These are phyloP conservation scores for Onychomys arenicola DNA, from an alignment of 2,797 vertebrate species.

Conservation along the genomic window DNA sequence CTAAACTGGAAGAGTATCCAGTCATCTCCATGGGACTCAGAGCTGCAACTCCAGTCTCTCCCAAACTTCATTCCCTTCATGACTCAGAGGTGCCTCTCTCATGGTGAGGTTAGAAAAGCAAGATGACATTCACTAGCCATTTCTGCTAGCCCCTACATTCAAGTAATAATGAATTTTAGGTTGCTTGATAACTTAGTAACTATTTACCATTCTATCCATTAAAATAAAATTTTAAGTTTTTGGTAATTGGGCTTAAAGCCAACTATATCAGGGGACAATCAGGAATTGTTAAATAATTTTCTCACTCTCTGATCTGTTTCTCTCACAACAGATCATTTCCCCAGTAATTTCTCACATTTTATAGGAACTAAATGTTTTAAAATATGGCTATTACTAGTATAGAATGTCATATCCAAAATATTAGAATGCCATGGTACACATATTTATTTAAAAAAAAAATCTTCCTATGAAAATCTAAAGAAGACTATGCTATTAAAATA, in stretches of 20 bases:
- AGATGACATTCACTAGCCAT: background rate
- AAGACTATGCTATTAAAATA: background rate
- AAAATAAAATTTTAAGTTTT: conserved; percentile 19
- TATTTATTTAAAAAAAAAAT: background rate
- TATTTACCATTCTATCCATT: background rate
- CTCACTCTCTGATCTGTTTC: background rate
- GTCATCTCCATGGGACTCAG: rapidly evolving
- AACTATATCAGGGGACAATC: background rate
- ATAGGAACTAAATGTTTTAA: conserved; percentile 2
- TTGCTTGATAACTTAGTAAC: background rate
- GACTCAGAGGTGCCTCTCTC: background rate
- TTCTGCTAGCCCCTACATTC: background rate
- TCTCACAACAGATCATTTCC: conserved; percentile 5
- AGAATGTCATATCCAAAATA: background rate
- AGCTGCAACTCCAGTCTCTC: background rate
- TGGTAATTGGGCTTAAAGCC: background rate
- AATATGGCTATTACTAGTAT: background rate
- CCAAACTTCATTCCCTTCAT: background rate
- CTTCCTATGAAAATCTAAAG: background rate
- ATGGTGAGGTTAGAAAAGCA: background rate
- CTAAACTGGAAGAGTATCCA: background rate
- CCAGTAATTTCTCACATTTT: conserved; percentile 24
- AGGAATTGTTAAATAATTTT: conserved; percentile 45
- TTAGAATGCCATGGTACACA: background rate
- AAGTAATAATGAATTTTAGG: background rate